Percentiles rank a stretch among this genome's conserved stretches.
These are phyloP conservation scores for Colostygia pectinataria DNA, from an alignment of 2,888 invertebrate species.

Conservation along the genomic window DNA sequence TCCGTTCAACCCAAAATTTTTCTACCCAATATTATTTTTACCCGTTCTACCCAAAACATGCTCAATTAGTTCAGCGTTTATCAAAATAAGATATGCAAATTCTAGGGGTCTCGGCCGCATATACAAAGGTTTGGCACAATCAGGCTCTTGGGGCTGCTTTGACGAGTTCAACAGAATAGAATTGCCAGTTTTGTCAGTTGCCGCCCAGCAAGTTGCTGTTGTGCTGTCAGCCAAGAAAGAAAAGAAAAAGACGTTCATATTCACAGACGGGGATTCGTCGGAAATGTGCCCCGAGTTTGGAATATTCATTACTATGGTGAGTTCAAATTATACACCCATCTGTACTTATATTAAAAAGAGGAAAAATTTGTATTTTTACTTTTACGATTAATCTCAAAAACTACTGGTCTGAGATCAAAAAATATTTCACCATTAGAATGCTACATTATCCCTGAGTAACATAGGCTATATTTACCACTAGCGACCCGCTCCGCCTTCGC, in stretches of 20 bases:
- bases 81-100: no score
- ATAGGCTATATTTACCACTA: no score
- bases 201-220: constrained; percentile 98
- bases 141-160: constrained; percentile 99
- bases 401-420: no score
- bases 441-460: no score
- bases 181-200: constrained; percentile 92
- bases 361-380: no score
- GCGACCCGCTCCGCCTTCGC: no score
- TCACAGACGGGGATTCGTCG: constrained; percentile 96
- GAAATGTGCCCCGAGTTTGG: constrained; percentile 98
- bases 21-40: background rate
- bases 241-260: constrained; percentile 94
- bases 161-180: constrained; percentile 99
- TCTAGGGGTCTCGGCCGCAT: constrained; percentile 97
- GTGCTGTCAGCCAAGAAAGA: constrained; percentile 96
- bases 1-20: no score
- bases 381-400: no score
- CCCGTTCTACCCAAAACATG: no score
- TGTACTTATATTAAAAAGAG: background rate
- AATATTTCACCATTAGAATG: no score
- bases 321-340: background rate
- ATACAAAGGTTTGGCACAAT: constrained; percentile 97
- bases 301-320: constrained; percentile 98
- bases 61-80: no score